Evolutionary conservation across 92 coral and sea anemone genomes (phyloP), one percentile per base, ranked within the genome.

Genomic region (Porites lobata): DNA sequence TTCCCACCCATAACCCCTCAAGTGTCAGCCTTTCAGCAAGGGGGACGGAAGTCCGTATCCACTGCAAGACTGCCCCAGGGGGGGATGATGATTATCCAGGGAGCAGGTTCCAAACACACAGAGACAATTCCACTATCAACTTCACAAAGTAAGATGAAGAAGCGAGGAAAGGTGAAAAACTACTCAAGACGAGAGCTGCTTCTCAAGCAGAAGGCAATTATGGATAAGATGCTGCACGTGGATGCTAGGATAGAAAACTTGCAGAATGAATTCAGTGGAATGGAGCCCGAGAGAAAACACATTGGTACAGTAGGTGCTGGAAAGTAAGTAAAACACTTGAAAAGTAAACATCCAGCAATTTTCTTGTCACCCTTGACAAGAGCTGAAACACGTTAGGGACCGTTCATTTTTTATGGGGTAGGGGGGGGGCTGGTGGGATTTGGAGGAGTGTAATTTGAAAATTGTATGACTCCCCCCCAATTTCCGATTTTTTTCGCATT

Each of bases 21-120:
- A 86, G 62, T 15, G 26, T 76, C 79, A 68, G 82, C 47, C 62
- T 68, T 7, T 56, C 75, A 81, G 22, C 8, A 58, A 1, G 72
- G 73, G 18, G 52, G 54, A 26, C 82, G 83, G 14, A 63, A 4
- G 58, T 1, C 83, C 19, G 57, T 91, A 1, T 59, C 94, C 5
- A 83, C 70, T 2, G 92, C 89, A 15, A 61, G 63, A 32, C 66
- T 89, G 29, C 76, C 92, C 20, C 74, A 19, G 8, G 71, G 18
- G 9, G 92, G 92, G 1, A 71, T 81, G 69, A 86, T 93, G 93
- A 86, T 93, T 71, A 90, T 90, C 9, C 75, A 53, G 38, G 89
- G 76, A 4, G 61, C 84, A 5, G 77, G 69, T 1, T 68, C 83
- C 56, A 65, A 20, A 32, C 9, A 72, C 6, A 17, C 51, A 0